phyloP scores from a whole-genome alignment of 2,113 vertebrate species.

The Baryphthengus martii region DNA sequence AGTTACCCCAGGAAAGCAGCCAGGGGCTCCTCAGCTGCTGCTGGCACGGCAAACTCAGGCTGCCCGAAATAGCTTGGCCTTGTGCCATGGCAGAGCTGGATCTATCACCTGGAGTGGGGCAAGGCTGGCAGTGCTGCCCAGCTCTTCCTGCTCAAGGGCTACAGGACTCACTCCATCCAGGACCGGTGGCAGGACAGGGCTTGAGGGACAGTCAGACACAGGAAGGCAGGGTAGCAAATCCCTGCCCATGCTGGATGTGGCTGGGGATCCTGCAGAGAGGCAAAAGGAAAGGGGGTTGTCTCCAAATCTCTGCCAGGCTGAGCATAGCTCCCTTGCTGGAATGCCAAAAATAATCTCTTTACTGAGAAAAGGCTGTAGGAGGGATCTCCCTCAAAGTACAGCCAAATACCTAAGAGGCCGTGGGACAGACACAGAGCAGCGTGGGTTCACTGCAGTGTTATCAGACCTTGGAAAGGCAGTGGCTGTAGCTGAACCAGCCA shows the following conservation, averaged over 20 bases:
- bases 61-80: background rate
- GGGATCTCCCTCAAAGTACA: background rate
- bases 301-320: background rate
- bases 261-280: background rate
- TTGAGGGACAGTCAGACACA: rapidly evolving
- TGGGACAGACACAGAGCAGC: background rate
- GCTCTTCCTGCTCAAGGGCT: background rate
- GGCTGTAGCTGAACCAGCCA: background rate
- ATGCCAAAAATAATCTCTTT: slow-evolving; percentile 49
- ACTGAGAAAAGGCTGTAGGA: slow-evolving; percentile 29
- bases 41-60: background rate
- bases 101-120: background rate
- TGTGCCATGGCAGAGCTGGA: background rate
- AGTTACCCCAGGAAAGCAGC: background rate
- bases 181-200: background rate
- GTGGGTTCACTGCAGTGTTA: rapidly evolving
- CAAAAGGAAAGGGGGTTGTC: background rate
- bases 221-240: background rate
- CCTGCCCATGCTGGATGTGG: background rate
- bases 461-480: background rate
- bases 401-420: slow-evolving; percentile 18
- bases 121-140: background rate
- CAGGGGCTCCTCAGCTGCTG: background rate
- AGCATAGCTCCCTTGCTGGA: background rate
- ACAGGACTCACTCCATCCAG: rapidly evolving